Evolutionary conservation across 2,888 invertebrate species (phyloP).

Genomic region (Drosophila suboccidentalis): DNA sequence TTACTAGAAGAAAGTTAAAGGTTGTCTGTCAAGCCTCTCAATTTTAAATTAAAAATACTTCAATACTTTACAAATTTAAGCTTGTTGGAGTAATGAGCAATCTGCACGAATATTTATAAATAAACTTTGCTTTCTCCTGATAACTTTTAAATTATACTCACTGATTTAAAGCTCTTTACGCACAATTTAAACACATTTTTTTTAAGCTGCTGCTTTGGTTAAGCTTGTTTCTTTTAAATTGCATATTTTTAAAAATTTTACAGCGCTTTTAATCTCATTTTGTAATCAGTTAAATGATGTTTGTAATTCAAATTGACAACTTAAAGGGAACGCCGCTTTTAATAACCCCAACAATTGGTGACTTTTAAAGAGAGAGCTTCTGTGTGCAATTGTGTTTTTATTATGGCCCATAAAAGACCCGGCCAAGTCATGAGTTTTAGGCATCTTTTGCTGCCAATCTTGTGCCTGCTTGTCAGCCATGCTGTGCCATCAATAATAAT

Average conservation of each 20-base stretch:
- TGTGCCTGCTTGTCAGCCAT: slow-evolving; percentile 7
- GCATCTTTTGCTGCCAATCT: slow-evolving; percentile 40
- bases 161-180: not conserved
- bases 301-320: slow-evolving; percentile 67
- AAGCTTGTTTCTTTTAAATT: slow-evolving; percentile 9
- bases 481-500: slow-evolving; percentile 70
- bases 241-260: slow-evolving; percentile 7
- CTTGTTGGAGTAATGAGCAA: no score
- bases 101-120: not conserved
- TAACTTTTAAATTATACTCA: not conserved
- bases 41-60: not conserved
- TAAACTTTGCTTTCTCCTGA: not conserved
- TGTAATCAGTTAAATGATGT: slow-evolving; percentile 72
- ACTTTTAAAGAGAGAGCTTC: slow-evolving; percentile 39
- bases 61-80: no score
- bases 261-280: slow-evolving; percentile 53
- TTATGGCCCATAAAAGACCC: slow-evolving; percentile 56
- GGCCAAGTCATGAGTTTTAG: slow-evolving; percentile 51
- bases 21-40: no score
- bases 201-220: not conserved
- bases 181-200: not conserved
- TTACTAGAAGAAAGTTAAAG: no score
- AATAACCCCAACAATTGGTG: slow-evolving; percentile 70
- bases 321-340: slow-evolving; percentile 41
- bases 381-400: slow-evolving; percentile 72